Evolutionary conservation across 1,140 invertebrate species (phyloP).

Genomic region (Harlomillsia oculata): DNA sequence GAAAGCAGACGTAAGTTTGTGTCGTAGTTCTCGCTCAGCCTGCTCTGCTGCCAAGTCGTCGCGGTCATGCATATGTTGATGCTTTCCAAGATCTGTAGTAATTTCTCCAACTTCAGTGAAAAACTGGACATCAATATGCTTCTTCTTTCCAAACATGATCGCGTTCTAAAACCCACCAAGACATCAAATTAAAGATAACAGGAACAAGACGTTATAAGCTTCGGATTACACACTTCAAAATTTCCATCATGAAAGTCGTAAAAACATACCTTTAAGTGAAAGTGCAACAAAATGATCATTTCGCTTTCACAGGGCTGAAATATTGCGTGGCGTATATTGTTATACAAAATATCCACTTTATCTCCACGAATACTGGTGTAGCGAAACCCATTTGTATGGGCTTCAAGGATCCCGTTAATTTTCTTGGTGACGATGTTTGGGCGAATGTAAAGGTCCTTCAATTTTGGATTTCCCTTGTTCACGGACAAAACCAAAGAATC

Average conservation of each 20-base stretch:
- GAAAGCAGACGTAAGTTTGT: constrained; percentile 94
- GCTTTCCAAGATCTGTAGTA: constrained; percentile 97
- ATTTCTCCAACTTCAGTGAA: constrained; percentile 99
- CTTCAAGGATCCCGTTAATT: constrained; percentile 66
- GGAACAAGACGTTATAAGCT: not conserved
- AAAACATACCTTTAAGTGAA: constrained; percentile 75
- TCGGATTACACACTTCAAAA: not conserved
- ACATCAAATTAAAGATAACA: not conserved
- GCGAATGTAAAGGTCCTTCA: constrained; percentile 96
- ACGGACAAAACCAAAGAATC: constrained; percentile 91
- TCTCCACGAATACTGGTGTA: constrained; percentile 97
- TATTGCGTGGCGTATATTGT: constrained; percentile 99
- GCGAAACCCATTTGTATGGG: constrained; percentile 93
- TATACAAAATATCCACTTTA: constrained; percentile 98
- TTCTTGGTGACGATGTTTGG: constrained; percentile 97
- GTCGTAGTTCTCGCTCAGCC: constrained; percentile 88
- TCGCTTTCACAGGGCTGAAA: constrained; percentile 99
- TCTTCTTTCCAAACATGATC: constrained; percentile 99
- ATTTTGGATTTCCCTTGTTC: constrained; percentile 94
- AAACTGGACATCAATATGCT: constrained; percentile 97
- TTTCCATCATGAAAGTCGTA: not conserved
- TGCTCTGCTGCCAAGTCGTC: constrained; percentile 98
- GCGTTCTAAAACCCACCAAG: constrained; percentile 58
- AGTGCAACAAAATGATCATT: constrained; percentile 99
- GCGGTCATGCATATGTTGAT: constrained; percentile 98